Evolutionary conservation across 1,140 invertebrate genomes (phyloP).

Genomic region (Pseudomyrmex gracilis): DNA sequence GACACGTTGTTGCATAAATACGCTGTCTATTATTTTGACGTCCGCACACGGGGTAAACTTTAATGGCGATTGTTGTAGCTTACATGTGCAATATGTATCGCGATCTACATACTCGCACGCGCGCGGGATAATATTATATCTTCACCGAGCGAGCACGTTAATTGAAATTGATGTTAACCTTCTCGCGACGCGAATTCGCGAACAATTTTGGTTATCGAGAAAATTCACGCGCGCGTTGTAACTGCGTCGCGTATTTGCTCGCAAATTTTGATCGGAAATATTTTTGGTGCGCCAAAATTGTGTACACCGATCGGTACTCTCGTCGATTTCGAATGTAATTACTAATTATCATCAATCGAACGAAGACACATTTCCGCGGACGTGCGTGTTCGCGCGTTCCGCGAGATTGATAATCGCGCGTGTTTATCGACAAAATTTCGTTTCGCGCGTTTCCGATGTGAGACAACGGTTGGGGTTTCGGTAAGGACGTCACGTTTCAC

Average conservation of each 20-base stretch:
- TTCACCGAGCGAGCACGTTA: neutral
- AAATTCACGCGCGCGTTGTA: neutral
- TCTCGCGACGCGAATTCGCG: neutral
- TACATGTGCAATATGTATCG: neutral
- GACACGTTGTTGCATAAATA: neutral
- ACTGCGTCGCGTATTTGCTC: no score
- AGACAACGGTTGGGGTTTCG: constrained; percentile 62
- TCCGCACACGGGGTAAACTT: neutral
- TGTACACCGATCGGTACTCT: neutral
- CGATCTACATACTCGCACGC: neutral
- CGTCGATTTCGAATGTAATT: constrained; percentile 7
- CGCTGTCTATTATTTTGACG: constrained; percentile 21
- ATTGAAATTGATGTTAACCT: constrained; percentile 4
- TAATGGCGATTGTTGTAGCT: constrained; percentile 2
- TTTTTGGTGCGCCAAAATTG: neutral
- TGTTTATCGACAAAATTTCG: constrained; percentile 55
- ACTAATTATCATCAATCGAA: neutral
- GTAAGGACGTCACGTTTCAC: constrained; percentile 67
- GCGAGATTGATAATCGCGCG: constrained; percentile 4
- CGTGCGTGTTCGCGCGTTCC: constrained; percentile 37
- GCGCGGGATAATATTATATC: neutral
- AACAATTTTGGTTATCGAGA: neutral
- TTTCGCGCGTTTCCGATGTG: constrained; percentile 34
- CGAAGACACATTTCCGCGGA: neutral
- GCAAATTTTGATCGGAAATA: no score